These are phyloP conservation scores for Hippocampus zosterae DNA, from an alignment of 2,113 vertebrate species.

Conservation along the genomic window DNA sequence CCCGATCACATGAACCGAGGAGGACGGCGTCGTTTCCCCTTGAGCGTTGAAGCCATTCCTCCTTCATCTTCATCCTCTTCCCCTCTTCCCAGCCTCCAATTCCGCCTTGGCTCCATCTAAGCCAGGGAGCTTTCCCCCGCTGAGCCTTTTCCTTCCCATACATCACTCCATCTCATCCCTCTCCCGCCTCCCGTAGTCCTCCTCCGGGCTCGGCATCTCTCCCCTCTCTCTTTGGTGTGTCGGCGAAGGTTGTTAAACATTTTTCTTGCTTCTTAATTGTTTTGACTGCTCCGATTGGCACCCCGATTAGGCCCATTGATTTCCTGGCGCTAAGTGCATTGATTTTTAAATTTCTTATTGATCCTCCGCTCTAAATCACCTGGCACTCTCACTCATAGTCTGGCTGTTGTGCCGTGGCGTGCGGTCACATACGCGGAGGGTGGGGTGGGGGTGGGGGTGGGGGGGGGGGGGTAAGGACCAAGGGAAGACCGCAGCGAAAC, in stretches of 20 bases:
- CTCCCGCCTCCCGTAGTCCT: constrained; percentile 54
- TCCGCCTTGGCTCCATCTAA: constrained; percentile 50
- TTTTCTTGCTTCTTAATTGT: constrained; percentile 93
- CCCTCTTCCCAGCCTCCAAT: constrained; percentile 24
- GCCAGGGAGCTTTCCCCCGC: constrained; percentile 56
- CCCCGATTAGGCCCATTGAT: constrained; percentile 96
- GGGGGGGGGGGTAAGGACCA: too few relatives aligned
- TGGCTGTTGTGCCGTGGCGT: constrained; percentile 47
- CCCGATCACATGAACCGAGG: too few relatives aligned
- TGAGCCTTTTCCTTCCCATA: constrained; percentile 63
- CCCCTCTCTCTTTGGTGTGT: constrained; percentile 49
- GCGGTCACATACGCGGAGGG: constrained; percentile 24
- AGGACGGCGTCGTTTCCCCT: constrained; percentile 8
- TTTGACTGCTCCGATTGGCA: constrained; percentile 94
- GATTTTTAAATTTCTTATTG: constrained; percentile 98
- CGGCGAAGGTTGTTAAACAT: constrained; percentile 84
- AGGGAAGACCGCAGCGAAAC: constrained; percentile 24
- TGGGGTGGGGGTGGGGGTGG: too few relatives aligned
- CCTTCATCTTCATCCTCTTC: constrained; percentile 43
- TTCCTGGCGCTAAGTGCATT: constrained; percentile 92
- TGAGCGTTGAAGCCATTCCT: constrained; percentile 42
- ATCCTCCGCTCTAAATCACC: constrained; percentile 90
- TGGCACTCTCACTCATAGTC: constrained; percentile 58
- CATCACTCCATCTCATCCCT: constrained; percentile 67
- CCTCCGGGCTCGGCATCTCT: constrained; percentile 42